A percentile compares a stretch with the other conserved stretches of the same genome.
Conservation (phyloP, 2,797 vertebrate species). For the Hephaestus fuliginosus region DNA sequence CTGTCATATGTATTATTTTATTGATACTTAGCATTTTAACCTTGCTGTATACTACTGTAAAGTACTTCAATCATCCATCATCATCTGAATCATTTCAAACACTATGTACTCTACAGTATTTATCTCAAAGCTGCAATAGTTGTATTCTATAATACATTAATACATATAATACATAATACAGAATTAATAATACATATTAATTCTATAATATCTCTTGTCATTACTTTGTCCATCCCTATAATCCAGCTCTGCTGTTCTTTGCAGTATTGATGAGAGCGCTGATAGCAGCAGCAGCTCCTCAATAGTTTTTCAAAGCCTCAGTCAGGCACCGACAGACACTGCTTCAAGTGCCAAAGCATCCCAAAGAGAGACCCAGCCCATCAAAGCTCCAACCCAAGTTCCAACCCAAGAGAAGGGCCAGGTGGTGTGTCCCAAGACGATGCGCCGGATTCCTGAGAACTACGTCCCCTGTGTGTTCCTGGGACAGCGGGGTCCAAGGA, state of each 20-base stretch:
- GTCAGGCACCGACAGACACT: slow-evolving; percentile 61
- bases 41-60: no score
- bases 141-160: no score
- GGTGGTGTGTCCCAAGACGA: slow-evolving; percentile 73
- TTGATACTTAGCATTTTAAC: neutral
- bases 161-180: no score
- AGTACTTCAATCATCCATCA: no score
- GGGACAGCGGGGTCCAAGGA: slow-evolving; percentile 56
- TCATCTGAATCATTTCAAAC: neutral
- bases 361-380: slow-evolving; percentile 14
- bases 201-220: no score
- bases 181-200: no score
- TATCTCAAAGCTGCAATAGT: neutral
- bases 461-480: slow-evolving; percentile 87
- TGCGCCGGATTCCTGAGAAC: slow-evolving; percentile 72
- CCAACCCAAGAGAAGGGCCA: slow-evolving; percentile 60
- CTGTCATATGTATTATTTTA: neutral
- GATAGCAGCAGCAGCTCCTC: slow-evolving; percentile 85
- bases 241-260: slow-evolving; percentile 27
- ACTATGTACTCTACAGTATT: neutral
- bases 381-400: slow-evolving; percentile 43
- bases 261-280: slow-evolving; percentile 77
- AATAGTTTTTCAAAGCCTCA: slow-evolving; percentile 90
- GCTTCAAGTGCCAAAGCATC: slow-evolving; percentile 28
- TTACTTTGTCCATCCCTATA: neutral